Evolutionary conservation across 2,888 invertebrate genomes (phyloP).

Genomic region (Carabus problematicus): DNA sequence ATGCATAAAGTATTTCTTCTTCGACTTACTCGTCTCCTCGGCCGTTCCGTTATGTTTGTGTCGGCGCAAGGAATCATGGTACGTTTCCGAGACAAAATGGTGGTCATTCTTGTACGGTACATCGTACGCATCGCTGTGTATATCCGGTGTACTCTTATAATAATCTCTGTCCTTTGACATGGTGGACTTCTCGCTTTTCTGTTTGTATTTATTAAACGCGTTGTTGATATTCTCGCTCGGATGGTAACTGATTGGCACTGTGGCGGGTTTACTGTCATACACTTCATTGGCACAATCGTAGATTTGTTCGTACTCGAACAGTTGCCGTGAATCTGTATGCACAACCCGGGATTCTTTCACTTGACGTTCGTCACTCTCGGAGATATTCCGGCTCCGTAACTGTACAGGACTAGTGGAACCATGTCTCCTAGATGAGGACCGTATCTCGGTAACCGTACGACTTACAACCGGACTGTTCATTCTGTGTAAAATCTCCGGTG

Average conservation of each 20-base stretch:
- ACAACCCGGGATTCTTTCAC: conserved; percentile 5
- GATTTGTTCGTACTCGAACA: too few species aligned
- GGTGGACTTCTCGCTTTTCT: conserved; percentile 49
- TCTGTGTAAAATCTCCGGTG: conserved; percentile 60
- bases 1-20: conserved; percentile 58
- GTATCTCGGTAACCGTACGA: conserved; percentile 64
- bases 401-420: conserved; percentile 63
- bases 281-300: conserved; percentile 43
- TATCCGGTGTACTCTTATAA: conserved; percentile 70
- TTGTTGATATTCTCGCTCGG: too few species aligned
- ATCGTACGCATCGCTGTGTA: conserved; percentile 60
- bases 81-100: conserved; percentile 52
- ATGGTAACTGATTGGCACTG: conserved; percentile 49
- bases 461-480: conserved; percentile 56
- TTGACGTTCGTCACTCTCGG: conserved; percentile 61
- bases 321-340: neutral
- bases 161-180: conserved; percentile 60
- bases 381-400: too few species aligned
- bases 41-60: conserved; percentile 63
- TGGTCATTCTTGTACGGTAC: conserved; percentile 62
- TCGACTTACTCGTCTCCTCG: conserved; percentile 54
- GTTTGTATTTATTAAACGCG: conserved; percentile 43
- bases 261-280: conserved; percentile 47
- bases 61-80: conserved; percentile 69
- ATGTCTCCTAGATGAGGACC: conserved; percentile 64